Evolutionary conservation across 2,888 invertebrate species (phyloP).

Genomic region (Drosophila basisetae): DNA sequence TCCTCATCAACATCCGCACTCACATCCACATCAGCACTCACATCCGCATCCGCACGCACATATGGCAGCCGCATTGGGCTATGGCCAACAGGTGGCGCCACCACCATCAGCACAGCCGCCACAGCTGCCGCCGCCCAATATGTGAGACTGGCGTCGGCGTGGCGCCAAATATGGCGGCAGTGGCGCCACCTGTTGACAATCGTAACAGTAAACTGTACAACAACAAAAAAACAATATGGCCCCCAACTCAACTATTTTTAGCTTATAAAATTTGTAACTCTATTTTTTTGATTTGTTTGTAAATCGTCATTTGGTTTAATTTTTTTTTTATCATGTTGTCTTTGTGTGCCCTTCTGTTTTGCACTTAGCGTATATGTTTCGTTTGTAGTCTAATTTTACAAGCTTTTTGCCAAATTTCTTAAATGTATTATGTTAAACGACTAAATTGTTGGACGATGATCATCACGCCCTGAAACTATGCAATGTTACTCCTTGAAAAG

Average conservation of each 20-base stretch:
- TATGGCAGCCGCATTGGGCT: conserved; percentile 71
- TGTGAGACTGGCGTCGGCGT: conserved; percentile 78
- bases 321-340: conserved; percentile 39
- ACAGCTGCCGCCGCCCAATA: conserved; percentile 45
- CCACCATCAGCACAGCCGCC: conserved; percentile 42
- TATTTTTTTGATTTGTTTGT: conserved; percentile 14
- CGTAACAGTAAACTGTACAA: conserved; percentile 15
- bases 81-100: conserved; percentile 67
- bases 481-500: conserved; percentile 82
- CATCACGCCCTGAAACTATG: conserved; percentile 71
- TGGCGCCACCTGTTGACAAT: conserved; percentile 81
- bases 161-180: conserved; percentile 71
- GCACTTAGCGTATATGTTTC: conserved; percentile 56
- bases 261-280: conserved; percentile 24
- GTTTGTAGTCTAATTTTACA: conserved; percentile 77
- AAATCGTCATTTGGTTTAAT: conserved; percentile 8
- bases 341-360: conserved; percentile 33
- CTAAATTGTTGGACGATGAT: conserved; percentile 71
- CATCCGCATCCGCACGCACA: conserved; percentile 60
- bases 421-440: conserved; percentile 73
- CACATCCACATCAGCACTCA: conserved; percentile 52
- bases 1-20: conserved; percentile 45
- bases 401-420: conserved; percentile 79
- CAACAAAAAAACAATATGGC: conserved; percentile 3
- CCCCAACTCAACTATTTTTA: conserved; percentile 41